These are phyloP conservation scores for Teleogryllus oceanicus DNA, from an alignment of 2,888 invertebrate genomes.

Conservation along the genomic window DNA sequence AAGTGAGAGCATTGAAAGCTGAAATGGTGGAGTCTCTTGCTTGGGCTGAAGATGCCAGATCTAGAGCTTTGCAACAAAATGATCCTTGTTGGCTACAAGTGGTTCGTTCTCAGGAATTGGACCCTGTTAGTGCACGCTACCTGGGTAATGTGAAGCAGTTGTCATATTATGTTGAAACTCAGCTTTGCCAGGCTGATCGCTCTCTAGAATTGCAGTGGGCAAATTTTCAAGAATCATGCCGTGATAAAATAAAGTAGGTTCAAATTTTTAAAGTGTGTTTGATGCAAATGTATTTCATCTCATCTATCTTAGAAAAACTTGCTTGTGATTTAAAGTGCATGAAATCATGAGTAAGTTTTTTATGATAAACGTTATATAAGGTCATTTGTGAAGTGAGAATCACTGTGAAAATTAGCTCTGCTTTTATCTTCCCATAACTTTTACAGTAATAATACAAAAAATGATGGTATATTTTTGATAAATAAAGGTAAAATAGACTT, in stretches of 20 bases:
- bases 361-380: no score
- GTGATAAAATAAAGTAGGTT: constrained; percentile 44
- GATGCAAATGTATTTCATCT: no score
- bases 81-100: constrained; percentile 42
- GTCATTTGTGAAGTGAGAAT: no score
- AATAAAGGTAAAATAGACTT: no score
- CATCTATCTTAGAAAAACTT: no score
- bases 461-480: no score
- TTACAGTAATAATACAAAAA: no score
- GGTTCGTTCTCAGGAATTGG: constrained; percentile 51
- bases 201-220: constrained; percentile 76
- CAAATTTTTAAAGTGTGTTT: no score
- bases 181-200: constrained; percentile 67
- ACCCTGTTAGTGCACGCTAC: constrained; percentile 64
- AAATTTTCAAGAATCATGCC: constrained; percentile 56
- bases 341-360: background rate
- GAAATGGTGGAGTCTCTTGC: constrained; percentile 53
- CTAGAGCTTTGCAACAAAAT: constrained; percentile 44
- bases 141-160: constrained; percentile 66
- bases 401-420: no score
- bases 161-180: constrained; percentile 69
- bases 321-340: no score
- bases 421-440: no score
- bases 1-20: constrained; percentile 55
- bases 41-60: constrained; percentile 57